Conservation (phyloP, 2,113 vertebrate species). For the Tachuris rubrigastra region DNA sequence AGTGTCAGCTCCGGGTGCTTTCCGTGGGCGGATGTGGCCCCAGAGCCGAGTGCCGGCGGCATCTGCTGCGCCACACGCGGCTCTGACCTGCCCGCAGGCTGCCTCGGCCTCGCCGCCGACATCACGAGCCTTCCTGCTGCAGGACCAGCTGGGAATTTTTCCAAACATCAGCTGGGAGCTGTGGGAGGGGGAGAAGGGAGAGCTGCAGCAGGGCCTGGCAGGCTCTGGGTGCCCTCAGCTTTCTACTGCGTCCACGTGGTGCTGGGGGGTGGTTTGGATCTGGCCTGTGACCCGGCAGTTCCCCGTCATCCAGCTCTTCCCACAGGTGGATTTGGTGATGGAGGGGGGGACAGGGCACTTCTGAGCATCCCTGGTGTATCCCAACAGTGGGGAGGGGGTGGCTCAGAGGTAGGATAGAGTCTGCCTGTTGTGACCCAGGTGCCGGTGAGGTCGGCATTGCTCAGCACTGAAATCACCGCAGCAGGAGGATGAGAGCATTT, state of each 20-base stretch:
- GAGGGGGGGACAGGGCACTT: rapidly evolving
- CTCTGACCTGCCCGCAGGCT: neutral
- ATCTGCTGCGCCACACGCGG: neutral
- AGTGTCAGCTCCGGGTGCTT: rapidly evolving
- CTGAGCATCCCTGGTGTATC: rapidly evolving
- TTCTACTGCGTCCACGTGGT: rapidly evolving
- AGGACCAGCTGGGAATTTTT: neutral
- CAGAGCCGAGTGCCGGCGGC: rapidly evolving
- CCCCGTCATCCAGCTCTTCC: rapidly evolving
- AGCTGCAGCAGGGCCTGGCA: neutral
- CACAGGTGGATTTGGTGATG: neutral
- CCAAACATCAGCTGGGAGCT: neutral
- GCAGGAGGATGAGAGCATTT: neutral
- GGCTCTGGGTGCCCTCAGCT: neutral
- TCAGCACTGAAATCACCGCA: neutral
- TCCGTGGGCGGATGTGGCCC: neutral
- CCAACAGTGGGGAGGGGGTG: neutral
- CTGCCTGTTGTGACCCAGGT: rapidly evolving
- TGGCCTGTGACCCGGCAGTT: rapidly evolving
- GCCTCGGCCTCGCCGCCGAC: neutral
- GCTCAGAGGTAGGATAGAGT: rapidly evolving
- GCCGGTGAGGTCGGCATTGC: neutral
- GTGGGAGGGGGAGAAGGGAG: neutral
- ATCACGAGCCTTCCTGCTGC: neutral
- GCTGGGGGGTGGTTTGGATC: neutral